These are phyloP conservation scores for Larimichthys polyactis DNA, from an alignment of 2,113 vertebrate species.

Conservation along the genomic window DNA sequence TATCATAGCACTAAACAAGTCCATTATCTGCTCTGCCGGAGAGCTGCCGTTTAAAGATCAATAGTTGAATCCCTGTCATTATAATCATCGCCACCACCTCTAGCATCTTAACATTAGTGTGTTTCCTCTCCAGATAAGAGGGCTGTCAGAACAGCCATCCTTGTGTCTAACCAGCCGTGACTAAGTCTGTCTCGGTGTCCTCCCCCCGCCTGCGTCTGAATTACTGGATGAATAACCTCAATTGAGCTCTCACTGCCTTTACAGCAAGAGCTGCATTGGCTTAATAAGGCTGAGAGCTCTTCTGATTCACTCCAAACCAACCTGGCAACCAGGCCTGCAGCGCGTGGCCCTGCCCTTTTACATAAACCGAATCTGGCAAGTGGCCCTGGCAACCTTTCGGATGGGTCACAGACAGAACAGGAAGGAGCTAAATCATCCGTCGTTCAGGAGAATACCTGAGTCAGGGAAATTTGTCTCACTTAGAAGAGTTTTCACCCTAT, in stretches of 20 bases:
- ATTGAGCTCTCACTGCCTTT: conserved; percentile 55
- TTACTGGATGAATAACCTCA: conserved; percentile 54
- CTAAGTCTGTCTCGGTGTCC: conserved; percentile 58
- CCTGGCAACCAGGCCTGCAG: conserved; percentile 44
- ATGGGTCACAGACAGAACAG: conserved; percentile 39
- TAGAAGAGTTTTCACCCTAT: background rate
- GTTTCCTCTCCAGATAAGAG: conserved; percentile 50
- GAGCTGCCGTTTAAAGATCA: conserved; percentile 43
- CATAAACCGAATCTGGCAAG: conserved; percentile 32
- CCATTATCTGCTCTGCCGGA: conserved; percentile 39
- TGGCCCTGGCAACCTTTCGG: conserved; percentile 17
- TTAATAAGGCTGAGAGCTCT: conserved; percentile 67
- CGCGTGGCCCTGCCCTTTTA: background rate
- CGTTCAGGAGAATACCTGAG: conserved; percentile 17
- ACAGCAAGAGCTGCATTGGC: conserved; percentile 39
- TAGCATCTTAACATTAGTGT: conserved; percentile 23
- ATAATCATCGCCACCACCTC: conserved; percentile 34
- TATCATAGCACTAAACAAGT: conserved; percentile 24
- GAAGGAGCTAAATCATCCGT: conserved; percentile 32
- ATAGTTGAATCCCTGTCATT: conserved; percentile 47
- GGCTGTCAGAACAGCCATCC: conserved; percentile 58
- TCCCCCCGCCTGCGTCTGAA: conserved; percentile 44
- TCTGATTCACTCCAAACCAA: conserved; percentile 40
- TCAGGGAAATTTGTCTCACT: conserved; percentile 28
- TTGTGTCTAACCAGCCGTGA: conserved; percentile 61